Conservation (phyloP, 2,888 invertebrate species). For the Ommatoiulus sabulosus region DNA sequence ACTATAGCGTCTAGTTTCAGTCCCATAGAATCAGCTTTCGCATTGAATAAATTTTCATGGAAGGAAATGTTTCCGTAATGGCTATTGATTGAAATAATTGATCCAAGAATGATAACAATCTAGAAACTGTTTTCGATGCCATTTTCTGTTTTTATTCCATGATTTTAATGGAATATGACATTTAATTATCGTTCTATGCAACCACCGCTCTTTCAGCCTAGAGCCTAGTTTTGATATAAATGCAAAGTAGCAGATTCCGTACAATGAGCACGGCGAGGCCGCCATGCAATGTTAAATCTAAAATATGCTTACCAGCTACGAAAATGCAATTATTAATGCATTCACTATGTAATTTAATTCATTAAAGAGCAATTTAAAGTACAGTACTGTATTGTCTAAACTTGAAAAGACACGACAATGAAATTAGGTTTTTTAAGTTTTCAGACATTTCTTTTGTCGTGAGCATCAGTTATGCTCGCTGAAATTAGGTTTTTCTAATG, state of each 20-base stretch:
- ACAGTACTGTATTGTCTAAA: background rate
- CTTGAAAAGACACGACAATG: conserved; percentile 2
- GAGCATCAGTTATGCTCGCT: background rate
- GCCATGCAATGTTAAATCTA: conserved; percentile 36
- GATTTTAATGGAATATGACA: conserved; percentile 18
- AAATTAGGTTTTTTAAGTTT: conserved; percentile 13
- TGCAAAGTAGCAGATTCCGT: conserved; percentile 26
- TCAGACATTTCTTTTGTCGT: background rate
- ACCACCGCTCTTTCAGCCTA: background rate
- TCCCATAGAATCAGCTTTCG: background rate
- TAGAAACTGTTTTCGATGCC: conserved; percentile 22
- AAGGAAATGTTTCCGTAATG: background rate
- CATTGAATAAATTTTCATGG: background rate
- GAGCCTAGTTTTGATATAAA: background rate
- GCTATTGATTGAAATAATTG: conserved; percentile 10
- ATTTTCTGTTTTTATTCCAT: conserved; percentile 30
- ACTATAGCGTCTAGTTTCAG: background rate
- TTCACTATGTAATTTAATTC: conserved; percentile 32
- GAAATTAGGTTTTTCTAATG: background rate
- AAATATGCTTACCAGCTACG: conserved; percentile 25
- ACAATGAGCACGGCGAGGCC: background rate
- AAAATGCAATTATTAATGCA: conserved; percentile 40
- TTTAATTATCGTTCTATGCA: conserved; percentile 39
- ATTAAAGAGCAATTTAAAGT: conserved; percentile 8
- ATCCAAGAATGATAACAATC: conserved; percentile 1